phyloP scores from a whole-genome alignment of 2,113 vertebrate genomes.

The Lycocorax pyrrhopterus region DNA sequence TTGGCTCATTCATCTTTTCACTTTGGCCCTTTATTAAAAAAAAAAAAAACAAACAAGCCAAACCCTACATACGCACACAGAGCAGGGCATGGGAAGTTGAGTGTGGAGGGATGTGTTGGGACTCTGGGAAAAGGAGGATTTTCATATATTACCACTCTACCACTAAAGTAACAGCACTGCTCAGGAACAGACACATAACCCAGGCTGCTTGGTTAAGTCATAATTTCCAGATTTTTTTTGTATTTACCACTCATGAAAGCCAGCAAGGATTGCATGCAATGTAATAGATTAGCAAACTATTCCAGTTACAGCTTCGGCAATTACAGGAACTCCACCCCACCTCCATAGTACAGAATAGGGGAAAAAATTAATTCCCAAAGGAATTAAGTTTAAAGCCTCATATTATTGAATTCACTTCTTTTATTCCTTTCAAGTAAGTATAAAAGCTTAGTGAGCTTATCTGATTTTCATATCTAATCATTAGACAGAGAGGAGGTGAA shows the following conservation, averaged over 20 bases:
- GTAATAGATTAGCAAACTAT: neutral
- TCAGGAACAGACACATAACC: neutral
- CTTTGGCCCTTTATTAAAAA: neutral
- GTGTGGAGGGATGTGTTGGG: neutral
- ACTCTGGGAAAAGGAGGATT: neutral
- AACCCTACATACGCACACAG: neutral
- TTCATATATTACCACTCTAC: neutral
- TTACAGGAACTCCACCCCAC: neutral
- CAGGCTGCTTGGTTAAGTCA: neutral
- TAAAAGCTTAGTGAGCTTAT: neutral
- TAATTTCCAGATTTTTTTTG: neutral
- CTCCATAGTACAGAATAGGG: neutral
- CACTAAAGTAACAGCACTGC: neutral
- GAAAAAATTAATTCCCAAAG: conserved; percentile 6
- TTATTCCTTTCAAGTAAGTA: conserved; percentile 15
- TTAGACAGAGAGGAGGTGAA: neutral
- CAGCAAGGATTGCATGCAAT: neutral
- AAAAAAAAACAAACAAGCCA: neutral
- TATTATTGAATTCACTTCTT: conserved; percentile 3
- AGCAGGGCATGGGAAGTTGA: neutral
- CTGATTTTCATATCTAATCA: conserved; percentile 35
- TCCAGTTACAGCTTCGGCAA: neutral
- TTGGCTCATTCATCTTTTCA: neutral
- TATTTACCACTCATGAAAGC: neutral
- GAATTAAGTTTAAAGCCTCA: neutral